Conservation (phyloP, 2,797 vertebrate species). For the Sardinella longiceps region DNA sequence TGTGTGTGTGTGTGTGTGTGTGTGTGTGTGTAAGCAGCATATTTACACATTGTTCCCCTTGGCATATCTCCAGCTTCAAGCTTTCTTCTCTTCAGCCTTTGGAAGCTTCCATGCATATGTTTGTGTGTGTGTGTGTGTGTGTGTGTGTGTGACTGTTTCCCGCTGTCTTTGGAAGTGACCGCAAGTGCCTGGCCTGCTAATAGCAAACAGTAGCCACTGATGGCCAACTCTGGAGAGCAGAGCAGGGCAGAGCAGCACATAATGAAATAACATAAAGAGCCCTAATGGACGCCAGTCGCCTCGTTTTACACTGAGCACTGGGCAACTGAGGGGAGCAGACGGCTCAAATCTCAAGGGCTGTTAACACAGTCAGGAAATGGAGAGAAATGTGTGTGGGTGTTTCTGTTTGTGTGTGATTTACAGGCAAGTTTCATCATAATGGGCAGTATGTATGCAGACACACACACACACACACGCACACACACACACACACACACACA, state of each 20-base stretch:
- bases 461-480: neutral
- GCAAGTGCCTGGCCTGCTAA: slow-evolving; percentile 43
- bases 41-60: slow-evolving; percentile 58
- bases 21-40: slow-evolving; percentile 53
- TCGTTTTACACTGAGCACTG: slow-evolving; percentile 27
- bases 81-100: slow-evolving; percentile 33
- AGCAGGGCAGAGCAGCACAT: slow-evolving; percentile 15
- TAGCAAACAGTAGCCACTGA: slow-evolving; percentile 43
- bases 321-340: slow-evolving; percentile 30
- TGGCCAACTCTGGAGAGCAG: slow-evolving; percentile 28
- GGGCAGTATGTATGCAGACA: neutral
- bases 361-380: slow-evolving; percentile 37
- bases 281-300: slow-evolving; percentile 47
- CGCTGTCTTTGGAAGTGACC: slow-evolving; percentile 30
- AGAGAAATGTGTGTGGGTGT: neutral
- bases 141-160: neutral
- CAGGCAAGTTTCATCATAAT: slow-evolving; percentile 21
- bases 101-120: neutral
- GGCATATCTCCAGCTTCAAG: slow-evolving; percentile 51
- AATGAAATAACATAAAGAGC: slow-evolving; percentile 44
- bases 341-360: slow-evolving; percentile 43
- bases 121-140: neutral
- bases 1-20: slow-evolving; percentile 35
- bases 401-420: neutral
- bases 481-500: neutral